Evolutionary conservation across 2,888 invertebrate genomes (phyloP), one percentile per base, ranked within the genome.

Genomic region (Luperina testacea): DNA sequence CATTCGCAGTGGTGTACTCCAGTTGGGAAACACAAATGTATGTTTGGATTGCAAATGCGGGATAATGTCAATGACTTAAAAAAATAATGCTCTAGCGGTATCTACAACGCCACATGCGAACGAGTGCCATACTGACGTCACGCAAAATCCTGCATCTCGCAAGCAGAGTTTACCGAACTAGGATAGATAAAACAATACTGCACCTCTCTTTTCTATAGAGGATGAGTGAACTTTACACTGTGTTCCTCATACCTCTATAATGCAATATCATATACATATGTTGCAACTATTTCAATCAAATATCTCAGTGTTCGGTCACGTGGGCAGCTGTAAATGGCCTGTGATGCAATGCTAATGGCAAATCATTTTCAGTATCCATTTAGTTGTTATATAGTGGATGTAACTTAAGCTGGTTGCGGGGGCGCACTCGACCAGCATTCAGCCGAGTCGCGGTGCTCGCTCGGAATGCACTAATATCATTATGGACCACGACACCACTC

Each of bases 391-490:
- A 68, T 65, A 77, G 45, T 86, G 38, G 69, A 77, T 72, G 73
- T 83, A 78, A 74, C 70, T 45, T 72, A 69, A 75, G 69, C 70
- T 64, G 53, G 76, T 67, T 81, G 88, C 84, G 89, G 87, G 86
- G 87, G 89, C 89, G 86, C 81, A 67, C 53, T 75, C 70, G 80
- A 71, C 67, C 75, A 81, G 83, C 82, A 81, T 77, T 84, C 76
- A 78, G 70, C 64, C 73, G 65, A 76, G 84, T 71, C 75, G 61
- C 72, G 63, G 78, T 81, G 88, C 65, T 77, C 77, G 81, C 75
- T 75, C 71, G 93, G 94, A 94, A 95, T 94, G 94, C 93, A 92
- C 93, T 94, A 93, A 94, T 94, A 93, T 92, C 92, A 94, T 94
- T 94, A 93, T 92, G 86, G 90, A 90, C 89, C 87, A 92, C 90